Percentiles rank a stretch among this genome's conserved stretches.
Conservation (phyloP, 1,140 invertebrate genomes). For the Asobara japonica region DNA sequence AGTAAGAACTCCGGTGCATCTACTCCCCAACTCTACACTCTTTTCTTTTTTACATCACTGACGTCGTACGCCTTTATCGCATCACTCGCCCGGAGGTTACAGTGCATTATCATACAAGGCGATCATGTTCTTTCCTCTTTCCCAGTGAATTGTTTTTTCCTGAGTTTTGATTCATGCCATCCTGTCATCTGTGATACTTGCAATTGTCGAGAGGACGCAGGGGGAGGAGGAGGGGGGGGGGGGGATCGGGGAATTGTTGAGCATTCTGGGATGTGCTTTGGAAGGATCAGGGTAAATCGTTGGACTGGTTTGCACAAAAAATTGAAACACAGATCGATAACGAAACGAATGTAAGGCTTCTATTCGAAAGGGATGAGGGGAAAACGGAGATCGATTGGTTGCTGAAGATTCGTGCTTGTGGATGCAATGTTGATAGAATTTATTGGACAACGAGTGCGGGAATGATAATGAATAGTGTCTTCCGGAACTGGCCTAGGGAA, state of each 20-base stretch:
- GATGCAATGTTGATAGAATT: background rate
- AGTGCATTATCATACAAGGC: conserved; percentile 64
- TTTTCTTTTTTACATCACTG: conserved; percentile 46
- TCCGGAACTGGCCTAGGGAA: background rate
- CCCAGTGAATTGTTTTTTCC: conserved; percentile 58
- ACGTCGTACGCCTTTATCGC: conserved; percentile 51
- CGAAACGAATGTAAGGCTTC: too few species aligned
- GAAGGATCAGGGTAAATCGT: background rate
- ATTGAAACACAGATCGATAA: too few species aligned
- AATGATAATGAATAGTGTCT: background rate
- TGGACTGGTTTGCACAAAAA: too few species aligned
- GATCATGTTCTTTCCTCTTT: conserved; percentile 33
- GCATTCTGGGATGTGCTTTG: background rate
- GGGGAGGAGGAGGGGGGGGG: conserved; percentile 3
- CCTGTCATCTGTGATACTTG: conserved; percentile 14
- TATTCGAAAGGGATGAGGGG: too few species aligned
- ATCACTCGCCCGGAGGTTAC: conserved; percentile 54
- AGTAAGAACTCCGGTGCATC: conserved; percentile 59
- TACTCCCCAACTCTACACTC: conserved; percentile 20
- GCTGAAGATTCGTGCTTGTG: too few species aligned
- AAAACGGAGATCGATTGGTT: too few species aligned
- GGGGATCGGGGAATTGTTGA: background rate
- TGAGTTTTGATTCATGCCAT: background rate
- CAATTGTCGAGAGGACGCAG: conserved; percentile 1
- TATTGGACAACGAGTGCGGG: background rate